Conservation (phyloP, 2,113 vertebrate genomes). For the Erinaceus europaeus region DNA sequence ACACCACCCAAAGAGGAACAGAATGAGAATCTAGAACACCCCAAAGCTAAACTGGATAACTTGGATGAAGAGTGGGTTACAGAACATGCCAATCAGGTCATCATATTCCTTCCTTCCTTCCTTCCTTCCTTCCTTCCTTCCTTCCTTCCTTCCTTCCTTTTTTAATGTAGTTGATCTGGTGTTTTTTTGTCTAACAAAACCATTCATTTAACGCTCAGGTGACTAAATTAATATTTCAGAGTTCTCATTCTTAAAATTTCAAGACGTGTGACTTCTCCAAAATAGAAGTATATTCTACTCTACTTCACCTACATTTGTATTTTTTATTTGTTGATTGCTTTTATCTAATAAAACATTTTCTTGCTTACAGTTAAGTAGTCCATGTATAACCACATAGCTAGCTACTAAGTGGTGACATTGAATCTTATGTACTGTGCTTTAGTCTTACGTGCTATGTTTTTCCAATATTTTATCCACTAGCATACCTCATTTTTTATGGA, state of each 20-base stretch:
- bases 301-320: neutral
- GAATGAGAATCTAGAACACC: constrained; percentile 45
- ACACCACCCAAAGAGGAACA: constrained; percentile 87
- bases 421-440: too few species aligned
- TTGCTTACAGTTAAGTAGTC: neutral
- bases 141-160: too few species aligned
- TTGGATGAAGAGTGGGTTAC: constrained; percentile 89
- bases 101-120: neutral
- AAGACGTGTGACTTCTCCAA: neutral
- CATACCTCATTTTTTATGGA: too few species aligned
- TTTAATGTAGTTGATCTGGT: constrained; percentile 6
- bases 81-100: constrained; percentile 92
- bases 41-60: constrained; percentile 55
- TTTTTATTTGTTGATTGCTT: neutral
- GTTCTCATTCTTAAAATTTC: neutral
- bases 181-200: neutral
- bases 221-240: neutral
- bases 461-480: too few species aligned
- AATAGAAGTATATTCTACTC: neutral
- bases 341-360: neutral
- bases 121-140: too few species aligned
- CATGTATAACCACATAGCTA: neutral
- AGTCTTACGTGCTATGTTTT: neutral
- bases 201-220: neutral
- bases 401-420: too few species aligned